Evolutionary conservation across 2,888 invertebrate species (phyloP), one percentile per base, ranked within the genome.

Genomic region (Monoplex corrugatus): DNA sequence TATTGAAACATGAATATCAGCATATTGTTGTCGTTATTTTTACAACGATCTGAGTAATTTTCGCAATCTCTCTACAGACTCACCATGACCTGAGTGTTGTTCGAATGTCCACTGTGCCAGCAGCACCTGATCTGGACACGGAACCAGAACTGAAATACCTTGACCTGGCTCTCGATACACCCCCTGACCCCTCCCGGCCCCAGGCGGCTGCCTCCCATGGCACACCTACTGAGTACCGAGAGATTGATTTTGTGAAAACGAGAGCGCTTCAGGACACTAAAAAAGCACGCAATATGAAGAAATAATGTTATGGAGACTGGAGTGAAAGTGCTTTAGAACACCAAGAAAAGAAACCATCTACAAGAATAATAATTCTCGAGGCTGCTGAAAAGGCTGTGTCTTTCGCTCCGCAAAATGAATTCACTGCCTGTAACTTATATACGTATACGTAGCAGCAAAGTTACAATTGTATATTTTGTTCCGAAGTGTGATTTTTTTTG

Each of bases 171-270:
- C 97, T 98, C 35, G 97, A 98, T 97, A 95, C 94, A 16, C 83
- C 90, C 0, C 50, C 89, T 90, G 90, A 92, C 87, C 92, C 92
- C 88, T 43, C 92, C 90, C n/a, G 91, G 80, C 44, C 88, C 87
- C 89, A 85, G 45, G 85, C 89, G 5, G 32, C 83, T 16, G 63
- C 87, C 13, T 89, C 91, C 16, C 90, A 91, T n/a, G 90, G 91
- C 38, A 89, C 94, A 0, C 94, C 95, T 93, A 96, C 98, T 0
- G 98, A 98, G 16, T 99, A 99, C 96, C 98, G 98, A 96, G 98
- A 98, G 0, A 98, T 99, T 0, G 99, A 99, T 96, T 99, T 99
- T 96, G 96, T 98, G 87, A 99, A 98, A 97, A 99, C 99, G 0
- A 98, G 98, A 95, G 99, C 98, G 10, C 98, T 99, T 95, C 98